Evolutionary conservation across 2,113 vertebrate genomes (phyloP), one percentile per base, ranked within the genome.

Genomic region (Megalops atlanticus): DNA sequence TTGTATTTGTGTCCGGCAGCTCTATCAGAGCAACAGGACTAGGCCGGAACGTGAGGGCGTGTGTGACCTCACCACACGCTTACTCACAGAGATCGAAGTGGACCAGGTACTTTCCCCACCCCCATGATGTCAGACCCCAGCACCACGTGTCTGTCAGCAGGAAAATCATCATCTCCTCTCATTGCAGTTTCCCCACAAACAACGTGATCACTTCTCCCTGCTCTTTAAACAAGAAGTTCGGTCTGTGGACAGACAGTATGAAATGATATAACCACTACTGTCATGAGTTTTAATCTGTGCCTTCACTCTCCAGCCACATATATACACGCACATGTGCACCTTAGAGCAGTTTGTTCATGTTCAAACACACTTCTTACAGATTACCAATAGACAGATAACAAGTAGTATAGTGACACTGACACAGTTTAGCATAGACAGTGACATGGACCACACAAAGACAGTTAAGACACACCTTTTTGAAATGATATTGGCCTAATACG

Each of bases 21-120:
- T 99, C 87, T 98, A 97, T 95, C 93, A 97, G 92, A 86, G 96
- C 92, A 91, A 92, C 89, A 93, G 92, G 0, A 80, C 68, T 89
- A 90, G 33, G 91, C 89, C 89, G 89, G 93, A 88, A 0, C 77
- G 82, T 86, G 92, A 95, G 91, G 86, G 91, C 88, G 87, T n/a
- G 88, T 91, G 89, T 64, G 92, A 97, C 89, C 90, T 94, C 88
- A 91, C 94, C 79, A 86, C 84, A 0, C 74, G 36, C 91, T 94
- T 95, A 92, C 95, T 96, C 93, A 95, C 95, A 78, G 96, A 97
- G 94, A 92, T 92, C 84, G 92, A 96, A 94, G 92, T 95, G 91
- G 93, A 94, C 90, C 95, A 97, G 96, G 96, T 98, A 98, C 89
- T 89, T 88, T 77, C 86, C 85, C 78, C 31, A 33, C 40, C 49